These are phyloP conservation scores for Probosciger aterrimus DNA, from an alignment of 2,113 vertebrate species.

Conservation along the genomic window DNA sequence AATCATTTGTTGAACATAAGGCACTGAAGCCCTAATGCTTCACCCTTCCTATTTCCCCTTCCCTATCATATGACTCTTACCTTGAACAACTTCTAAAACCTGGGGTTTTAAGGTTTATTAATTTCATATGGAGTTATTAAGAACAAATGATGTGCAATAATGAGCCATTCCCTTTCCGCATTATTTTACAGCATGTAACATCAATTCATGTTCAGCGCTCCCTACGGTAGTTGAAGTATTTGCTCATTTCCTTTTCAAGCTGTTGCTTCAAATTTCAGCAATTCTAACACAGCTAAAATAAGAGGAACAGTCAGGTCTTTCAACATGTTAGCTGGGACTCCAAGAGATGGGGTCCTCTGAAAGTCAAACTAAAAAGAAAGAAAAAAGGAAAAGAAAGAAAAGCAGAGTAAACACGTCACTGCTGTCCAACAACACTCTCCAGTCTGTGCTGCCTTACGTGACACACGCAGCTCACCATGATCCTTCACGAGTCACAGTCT, in stretches of 20 bases:
- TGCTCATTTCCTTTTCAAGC: slow-evolving; percentile 42
- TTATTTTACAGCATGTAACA: slow-evolving; percentile 52
- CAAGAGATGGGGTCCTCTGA: neutral
- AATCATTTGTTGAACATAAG: neutral
- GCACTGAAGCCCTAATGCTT: neutral
- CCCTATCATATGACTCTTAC: neutral
- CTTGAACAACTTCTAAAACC: slow-evolving; percentile 28
- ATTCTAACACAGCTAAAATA: neutral
- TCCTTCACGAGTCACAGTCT: neutral
- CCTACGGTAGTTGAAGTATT: slow-evolving; percentile 13
- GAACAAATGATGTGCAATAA: slow-evolving; percentile 50
- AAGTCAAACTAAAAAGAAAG: neutral
- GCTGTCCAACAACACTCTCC: neutral
- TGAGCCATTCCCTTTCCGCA: slow-evolving; percentile 47
- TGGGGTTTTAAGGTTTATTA: slow-evolving; percentile 51
- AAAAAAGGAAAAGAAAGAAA: neutral
- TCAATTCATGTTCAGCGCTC: slow-evolving; percentile 40
- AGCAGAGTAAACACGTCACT: neutral
- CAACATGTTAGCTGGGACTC: neutral
- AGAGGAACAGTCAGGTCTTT: neutral
- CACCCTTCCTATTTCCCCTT: slow-evolving; percentile 4
- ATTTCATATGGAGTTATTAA: slow-evolving; percentile 56
- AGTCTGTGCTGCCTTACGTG: neutral
- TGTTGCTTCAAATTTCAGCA: slow-evolving; percentile 33
- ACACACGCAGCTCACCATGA: neutral